Base-by-base conservation (phyloP, 2,113 vertebrate species). In the Phodopus roborovskii region DNA sequence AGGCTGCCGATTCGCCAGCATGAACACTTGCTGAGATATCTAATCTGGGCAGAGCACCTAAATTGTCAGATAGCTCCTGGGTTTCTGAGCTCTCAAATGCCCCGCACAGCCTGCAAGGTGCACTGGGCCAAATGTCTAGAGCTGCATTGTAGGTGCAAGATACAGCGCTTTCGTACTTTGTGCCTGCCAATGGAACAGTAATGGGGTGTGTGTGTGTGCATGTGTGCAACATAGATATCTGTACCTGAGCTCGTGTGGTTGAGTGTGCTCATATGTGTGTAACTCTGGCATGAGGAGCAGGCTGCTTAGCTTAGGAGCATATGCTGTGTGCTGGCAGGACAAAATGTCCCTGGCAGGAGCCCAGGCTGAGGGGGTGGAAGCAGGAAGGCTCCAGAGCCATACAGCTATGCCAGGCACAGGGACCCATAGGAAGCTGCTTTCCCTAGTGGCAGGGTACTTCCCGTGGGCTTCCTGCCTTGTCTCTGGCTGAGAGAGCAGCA, bases 281-380 rank as follows among this genome's bases (percentile, higher is more conserved):
- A 33, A 84, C 53, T n/a, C 88, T 78, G 92, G 36, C 33, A 8
- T 0, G 42, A n/a, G 73, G n/a, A 58, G 84, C 73, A 13, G 89
- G 88, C 75, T 64, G 77, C 93, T 93, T 19, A 56, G 19, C 16
- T 71, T n/a, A 50, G 77, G 68, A 95, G 84, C 96, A 95, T 79
- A 90, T 83, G 96, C 70, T 36, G 28, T 24, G 45, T 0, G 0
- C n/a, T 92, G 92, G 92, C 95, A 39, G 97, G 71, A 94, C 30
- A 17, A 42, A 50, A 92, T 86, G 94, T 96, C 91, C 96, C 56
- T 94, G 97, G 95, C 91, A 89, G 42, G 1, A 75, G 62, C 88
- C 93, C 94, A 93, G 91, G 90, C 90, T 0, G 1, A 86, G 82
- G 90, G 97, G 71, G 60, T 66, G 56, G 95, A 86, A 82, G 77